Evolutionary conservation across 2,888 invertebrate genomes (phyloP), one percentile per base, ranked within the genome.

Genomic region (Lasiommata megera): DNA sequence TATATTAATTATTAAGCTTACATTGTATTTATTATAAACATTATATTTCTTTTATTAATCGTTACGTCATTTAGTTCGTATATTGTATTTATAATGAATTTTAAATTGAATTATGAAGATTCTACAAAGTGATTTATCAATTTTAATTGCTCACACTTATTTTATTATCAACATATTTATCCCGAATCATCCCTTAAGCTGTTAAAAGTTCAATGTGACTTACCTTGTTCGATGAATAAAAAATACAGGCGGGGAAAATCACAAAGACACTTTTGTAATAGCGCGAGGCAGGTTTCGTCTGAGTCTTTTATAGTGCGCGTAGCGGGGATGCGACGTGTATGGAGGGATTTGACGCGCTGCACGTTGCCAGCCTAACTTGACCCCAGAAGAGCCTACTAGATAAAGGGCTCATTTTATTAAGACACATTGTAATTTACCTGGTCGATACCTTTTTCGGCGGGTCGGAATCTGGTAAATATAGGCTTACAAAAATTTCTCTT

Each of bases 241-340:
- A 79, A 82, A 82, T 82, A 80, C 84, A 82, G 81, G 82, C 81
- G 84, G 23, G 84, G 84, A 88, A 87, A 88, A 88, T 82, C 86
- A 89, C 89, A 88, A 83, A 83, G 82, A 67, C 88, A 89, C 89
- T 86, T 85, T 86, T 81, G 89, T 89, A 88, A 89, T 90, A 89
- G 87, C 88, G 86, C 88, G 88, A 83, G 81, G 86, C 88, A 76
- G 81, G 86, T 83, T 86, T 81, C 74, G 79, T 70, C 82, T 77
- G 76, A 69, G 81, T 77, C 83, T 90, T 90, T 80, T 90, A 90
- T 90, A 90, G 81, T 74, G 69, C 74, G 56, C 56, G 87, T 80
- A 84, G 89, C 85, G 89, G 89, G 89, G 89, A 88, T 84, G 86
- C 73, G 82, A 72, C 75, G 64, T 72, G 74, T 50, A 70, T 75